A percentile compares a stretch with the other conserved stretches of the same genome.
phyloP scores from a whole-genome alignment of 2,113 vertebrate species.

The Fregata magnificens region DNA sequence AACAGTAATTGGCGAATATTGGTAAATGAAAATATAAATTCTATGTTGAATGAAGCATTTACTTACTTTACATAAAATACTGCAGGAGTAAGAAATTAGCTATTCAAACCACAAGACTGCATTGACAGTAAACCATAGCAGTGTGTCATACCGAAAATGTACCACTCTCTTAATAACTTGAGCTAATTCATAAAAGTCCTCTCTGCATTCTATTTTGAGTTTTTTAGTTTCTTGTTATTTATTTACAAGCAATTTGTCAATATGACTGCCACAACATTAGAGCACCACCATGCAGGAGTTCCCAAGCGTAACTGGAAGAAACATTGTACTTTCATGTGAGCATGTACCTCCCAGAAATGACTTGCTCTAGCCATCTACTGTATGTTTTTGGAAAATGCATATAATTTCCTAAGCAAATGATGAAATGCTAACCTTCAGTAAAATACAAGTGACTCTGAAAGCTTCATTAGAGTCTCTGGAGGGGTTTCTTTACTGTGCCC shows the following conservation, averaged over 20 bases:
- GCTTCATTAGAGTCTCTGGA: neutral
- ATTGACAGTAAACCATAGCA: neutral
- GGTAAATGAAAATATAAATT: neutral
- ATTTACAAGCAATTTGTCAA: neutral
- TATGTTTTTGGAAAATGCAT: neutral
- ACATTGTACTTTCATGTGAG: neutral
- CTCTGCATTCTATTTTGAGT: neutral
- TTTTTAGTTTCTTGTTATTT: neutral
- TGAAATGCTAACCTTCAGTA: neutral
- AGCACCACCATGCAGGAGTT: neutral
- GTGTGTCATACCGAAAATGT: neutral
- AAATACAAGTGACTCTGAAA: neutral
- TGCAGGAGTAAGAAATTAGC: neutral
- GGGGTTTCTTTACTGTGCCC: neutral
- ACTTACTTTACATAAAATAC: neutral
- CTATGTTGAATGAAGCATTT: neutral
- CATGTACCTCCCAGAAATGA: neutral
- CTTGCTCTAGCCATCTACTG: neutral
- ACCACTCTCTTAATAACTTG: neutral
- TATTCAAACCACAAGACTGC: neutral
- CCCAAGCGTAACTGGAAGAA: neutral
- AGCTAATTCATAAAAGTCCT: neutral
- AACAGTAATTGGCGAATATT: neutral
- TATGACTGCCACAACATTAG: neutral
- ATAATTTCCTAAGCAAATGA: neutral